Conservation (phyloP, 2,113 vertebrate species). For the Atrichornis clamosus region DNA sequence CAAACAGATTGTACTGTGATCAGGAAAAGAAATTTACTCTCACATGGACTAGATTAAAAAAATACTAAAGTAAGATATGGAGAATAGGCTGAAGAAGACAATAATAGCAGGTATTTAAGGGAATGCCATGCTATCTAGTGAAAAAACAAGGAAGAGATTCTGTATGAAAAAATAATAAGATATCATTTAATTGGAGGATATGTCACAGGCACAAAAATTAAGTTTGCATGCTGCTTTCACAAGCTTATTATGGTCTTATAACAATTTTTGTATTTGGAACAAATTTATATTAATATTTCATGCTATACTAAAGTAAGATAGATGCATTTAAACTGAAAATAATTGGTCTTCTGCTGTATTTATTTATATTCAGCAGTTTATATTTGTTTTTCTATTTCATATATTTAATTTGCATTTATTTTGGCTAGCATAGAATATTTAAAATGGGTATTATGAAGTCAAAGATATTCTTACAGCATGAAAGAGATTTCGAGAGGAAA, state of each 20-base stretch:
- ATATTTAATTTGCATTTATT: slow-evolving; percentile 40
- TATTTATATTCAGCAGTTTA: slow-evolving; percentile 35
- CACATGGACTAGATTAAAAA: background rate
- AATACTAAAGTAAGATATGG: background rate
- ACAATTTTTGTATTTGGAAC: background rate
- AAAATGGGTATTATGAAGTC: background rate
- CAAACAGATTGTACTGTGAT: background rate
- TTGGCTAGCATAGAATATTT: background rate
- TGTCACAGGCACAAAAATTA: slow-evolving; percentile 19
- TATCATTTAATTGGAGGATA: slow-evolving; percentile 3
- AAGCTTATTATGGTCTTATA: slow-evolving; percentile 16
- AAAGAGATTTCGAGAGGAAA: slow-evolving; percentile 34
- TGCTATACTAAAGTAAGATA: slow-evolving; percentile 4
- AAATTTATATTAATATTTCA: slow-evolving; percentile 55
- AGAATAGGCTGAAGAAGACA: background rate
- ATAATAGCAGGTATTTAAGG: background rate
- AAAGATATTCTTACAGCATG: slow-evolving; percentile 4
- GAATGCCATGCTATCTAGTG: background rate
- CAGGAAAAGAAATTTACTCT: background rate
- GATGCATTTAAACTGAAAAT: slow-evolving; percentile 21
- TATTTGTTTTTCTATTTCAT: slow-evolving; percentile 13
- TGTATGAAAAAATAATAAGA: background rate
- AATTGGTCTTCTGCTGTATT: slow-evolving; percentile 3
- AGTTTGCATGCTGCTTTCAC: background rate
- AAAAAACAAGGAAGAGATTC: background rate